phyloP scores from a whole-genome alignment of 2,113 vertebrate species.

The Cyprinodon variegatus region DNA sequence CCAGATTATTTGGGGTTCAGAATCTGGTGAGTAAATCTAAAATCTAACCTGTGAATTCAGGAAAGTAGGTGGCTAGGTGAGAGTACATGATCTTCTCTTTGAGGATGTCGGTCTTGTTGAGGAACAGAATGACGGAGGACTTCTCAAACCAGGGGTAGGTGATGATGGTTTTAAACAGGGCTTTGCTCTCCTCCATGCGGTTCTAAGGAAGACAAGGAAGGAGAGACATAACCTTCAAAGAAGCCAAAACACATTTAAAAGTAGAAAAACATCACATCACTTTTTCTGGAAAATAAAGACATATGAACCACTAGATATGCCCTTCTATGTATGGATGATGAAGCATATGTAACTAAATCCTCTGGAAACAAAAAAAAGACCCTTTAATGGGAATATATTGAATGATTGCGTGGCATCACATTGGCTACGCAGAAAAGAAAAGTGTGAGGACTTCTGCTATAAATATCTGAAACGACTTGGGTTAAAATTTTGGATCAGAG shows the following conservation, averaged over 20 bases:
- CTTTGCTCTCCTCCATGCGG: constrained; percentile 87
- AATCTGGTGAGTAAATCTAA: not conserved
- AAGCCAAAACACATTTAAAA: not conserved
- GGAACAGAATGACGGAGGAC: constrained; percentile 90
- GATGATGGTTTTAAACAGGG: constrained; percentile 91
- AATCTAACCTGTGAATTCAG: constrained; percentile 85
- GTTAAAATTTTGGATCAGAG: too few species aligned
- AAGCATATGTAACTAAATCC: too few species aligned
- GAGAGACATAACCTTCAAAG: not conserved
- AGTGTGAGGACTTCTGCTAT: not conserved
- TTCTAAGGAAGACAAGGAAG: constrained; percentile 60
- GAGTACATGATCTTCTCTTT: constrained; percentile 90
- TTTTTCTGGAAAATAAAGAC: too few species aligned
- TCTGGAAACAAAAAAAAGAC: too few species aligned
- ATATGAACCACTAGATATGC: too few species aligned
- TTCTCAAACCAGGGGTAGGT: constrained; percentile 90
- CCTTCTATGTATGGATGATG: too few species aligned
- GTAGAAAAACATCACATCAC: too few species aligned
- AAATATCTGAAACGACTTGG: too few species aligned
- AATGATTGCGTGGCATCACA: too few species aligned
- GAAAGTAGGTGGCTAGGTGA: constrained; percentile 87
- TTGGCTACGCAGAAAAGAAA: not conserved
- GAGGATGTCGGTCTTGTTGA: constrained; percentile 92
- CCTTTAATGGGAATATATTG: too few species aligned
- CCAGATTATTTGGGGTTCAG: not conserved